Evolutionary conservation across 2,888 invertebrate species (phyloP).

Genomic region (Dolomedes plantarius): DNA sequence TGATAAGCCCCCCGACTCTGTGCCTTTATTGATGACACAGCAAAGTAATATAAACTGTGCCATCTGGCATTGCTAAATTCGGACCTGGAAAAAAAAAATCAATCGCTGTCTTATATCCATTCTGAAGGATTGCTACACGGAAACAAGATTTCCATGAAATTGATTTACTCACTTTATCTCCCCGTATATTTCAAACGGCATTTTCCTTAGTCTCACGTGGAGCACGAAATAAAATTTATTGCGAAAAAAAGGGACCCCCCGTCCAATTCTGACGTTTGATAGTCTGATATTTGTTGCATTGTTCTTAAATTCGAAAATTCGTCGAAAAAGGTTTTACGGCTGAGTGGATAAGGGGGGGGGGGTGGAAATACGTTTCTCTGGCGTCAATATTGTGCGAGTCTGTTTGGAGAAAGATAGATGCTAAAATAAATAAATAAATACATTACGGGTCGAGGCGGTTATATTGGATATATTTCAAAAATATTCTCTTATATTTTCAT

Average conservation of each 20-base stretch:
- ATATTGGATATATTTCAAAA: neutral
- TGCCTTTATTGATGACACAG: too few species aligned
- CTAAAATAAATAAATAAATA: neutral
- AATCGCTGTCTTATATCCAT: neutral
- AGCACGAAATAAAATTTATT: neutral
- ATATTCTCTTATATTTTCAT: neutral
- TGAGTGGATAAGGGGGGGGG: neutral
- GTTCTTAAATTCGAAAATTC: slow-evolving; percentile 29
- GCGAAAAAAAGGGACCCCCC: too few species aligned
- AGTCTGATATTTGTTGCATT: neutral
- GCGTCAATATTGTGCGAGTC: neutral
- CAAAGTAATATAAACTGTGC: slow-evolving; percentile 24
- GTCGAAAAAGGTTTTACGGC: slow-evolving; percentile 21
- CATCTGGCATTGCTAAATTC: slow-evolving; percentile 19
- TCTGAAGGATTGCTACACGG: neutral
- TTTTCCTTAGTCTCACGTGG: neutral
- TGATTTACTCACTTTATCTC: slow-evolving; percentile 40
- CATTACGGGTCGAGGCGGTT: neutral
- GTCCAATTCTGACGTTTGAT: too few species aligned
- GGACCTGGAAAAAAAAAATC: neutral
- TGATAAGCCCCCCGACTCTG: too few species aligned
- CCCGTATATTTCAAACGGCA: slow-evolving; percentile 4
- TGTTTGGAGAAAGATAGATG: neutral
- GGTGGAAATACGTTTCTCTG: neutral
- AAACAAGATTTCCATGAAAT: slow-evolving; percentile 52